A percentile compares a stretch with the other conserved stretches of the same genome.
These are phyloP conservation scores for Drosophila parthenogenetica DNA, from an alignment of 2,888 invertebrate species.

Conservation along the genomic window DNA sequence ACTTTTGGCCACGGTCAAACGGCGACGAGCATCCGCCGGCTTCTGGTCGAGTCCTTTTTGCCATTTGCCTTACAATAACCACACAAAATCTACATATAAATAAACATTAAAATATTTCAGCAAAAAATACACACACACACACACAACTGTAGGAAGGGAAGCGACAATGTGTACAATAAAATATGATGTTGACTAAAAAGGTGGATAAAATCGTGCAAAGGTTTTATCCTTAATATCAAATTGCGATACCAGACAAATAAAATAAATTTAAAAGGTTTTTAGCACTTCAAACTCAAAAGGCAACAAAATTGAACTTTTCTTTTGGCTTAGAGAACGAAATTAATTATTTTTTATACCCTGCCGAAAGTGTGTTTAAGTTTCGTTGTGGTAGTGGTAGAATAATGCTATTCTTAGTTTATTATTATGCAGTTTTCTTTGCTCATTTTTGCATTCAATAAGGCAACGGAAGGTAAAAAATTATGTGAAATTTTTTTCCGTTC, in stretches of 20 bases:
- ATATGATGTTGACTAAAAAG: conserved; percentile 29
- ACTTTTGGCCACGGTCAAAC: conserved; percentile 55
- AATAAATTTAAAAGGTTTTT: conserved; percentile 3
- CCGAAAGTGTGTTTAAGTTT: conserved; percentile 28
- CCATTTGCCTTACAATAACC: conserved; percentile 42
- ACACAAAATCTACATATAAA: conserved; percentile 79
- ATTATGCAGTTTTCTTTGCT: conserved; percentile 12
- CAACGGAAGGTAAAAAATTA: conserved; percentile 58
- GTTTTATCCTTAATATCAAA: conserved; percentile 35
- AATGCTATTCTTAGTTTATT: conserved; percentile 26
- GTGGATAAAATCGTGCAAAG: conserved; percentile 30
- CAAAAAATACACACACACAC: conserved; percentile 19
- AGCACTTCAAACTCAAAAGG: background rate
- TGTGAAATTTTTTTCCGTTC: conserved; percentile 50
- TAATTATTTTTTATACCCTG: background rate
- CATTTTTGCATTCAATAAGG: conserved; percentile 33
- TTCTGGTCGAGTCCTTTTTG: conserved; percentile 63
- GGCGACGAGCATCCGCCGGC: conserved; percentile 71
- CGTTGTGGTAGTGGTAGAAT: background rate
- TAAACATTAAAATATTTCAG: conserved; percentile 82
- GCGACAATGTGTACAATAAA: conserved; percentile 16
- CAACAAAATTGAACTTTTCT: background rate
- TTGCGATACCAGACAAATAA: conserved; percentile 30
- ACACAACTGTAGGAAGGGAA: background rate
- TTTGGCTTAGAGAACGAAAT: background rate